Evolutionary conservation across 2,113 vertebrate genomes (phyloP), one percentile per base, ranked within the genome.

Genomic region (Ophthalmotilapia sp.): DNA sequence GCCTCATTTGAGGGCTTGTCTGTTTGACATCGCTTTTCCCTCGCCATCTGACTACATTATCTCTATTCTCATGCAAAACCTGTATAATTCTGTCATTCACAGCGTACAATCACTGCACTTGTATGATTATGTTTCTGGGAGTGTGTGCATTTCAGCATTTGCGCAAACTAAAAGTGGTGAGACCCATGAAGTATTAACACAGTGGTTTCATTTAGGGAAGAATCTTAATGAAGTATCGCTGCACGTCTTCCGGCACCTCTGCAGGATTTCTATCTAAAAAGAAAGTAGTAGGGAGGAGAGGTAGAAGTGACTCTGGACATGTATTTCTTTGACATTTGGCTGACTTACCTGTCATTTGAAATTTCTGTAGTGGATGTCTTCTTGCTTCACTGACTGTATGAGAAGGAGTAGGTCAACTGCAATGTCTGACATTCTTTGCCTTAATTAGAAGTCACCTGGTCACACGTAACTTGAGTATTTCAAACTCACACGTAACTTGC

Each of bases 1-100:
- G 93, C 89, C 88, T 89, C 83, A 86, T 94, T 92, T 94, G 90
- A 94, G 92, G 92, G 85, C 89, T 88, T 95, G 93, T 95, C 95
- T 93, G 89, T 94, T 94, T 95, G 92, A 95, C 93, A 94, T 92
- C 42, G 23, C 79, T 83, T 91, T 83, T 47, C 82, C 80, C 83
- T 90, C 58, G 9, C 91, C 86, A 90, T 92, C 94, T 92, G 89
- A 93, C 92, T 92, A 82, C 85, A 86, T 91, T 89, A 93, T 94
- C 88, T 85, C 86, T 79, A 94, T 93, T 90, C 82, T 83, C 87
- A 93, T 94, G 92, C 91, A 93, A 93, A 95, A 85, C 88, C 88
- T 70, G 86, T 88, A 86, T 62, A 90, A 88, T 81, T 89, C 92
- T 92, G 93, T 94, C 92, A 91, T 83, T 92, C 93, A 91, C 51